Base-by-base conservation (phyloP, 2,888 invertebrate species). In the Pyrrhia umbra region DNA sequence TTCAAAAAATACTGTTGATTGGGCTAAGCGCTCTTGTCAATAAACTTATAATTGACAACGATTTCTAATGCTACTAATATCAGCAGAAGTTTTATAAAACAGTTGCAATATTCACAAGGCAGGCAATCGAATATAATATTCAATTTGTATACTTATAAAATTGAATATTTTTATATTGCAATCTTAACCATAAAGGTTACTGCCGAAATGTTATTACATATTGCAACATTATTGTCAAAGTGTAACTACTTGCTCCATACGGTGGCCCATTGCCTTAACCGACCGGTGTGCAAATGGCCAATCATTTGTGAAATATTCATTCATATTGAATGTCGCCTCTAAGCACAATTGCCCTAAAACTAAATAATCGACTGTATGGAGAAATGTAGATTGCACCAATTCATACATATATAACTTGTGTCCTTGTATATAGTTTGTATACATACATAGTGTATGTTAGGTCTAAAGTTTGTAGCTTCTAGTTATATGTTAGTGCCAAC, bases 381-480 rank as follows among this genome's bases (percentile, higher is more conserved):
- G 16, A 46, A 55, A 39, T 39, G 43, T 58, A 45, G 27, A 60
- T 30, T 57, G 6, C 23, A 51, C 30, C 15, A 54, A n/a, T 46
- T 43, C 51, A 54, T 54, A 50, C 42, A 74, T 55, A 63, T 58
- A 39, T 34, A 61, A 59, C 50, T 55, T 30, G 42, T 68, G 63
- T 75, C 51, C 64, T 75, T 79, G 80, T 80, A 75, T 61, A 79
- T 80, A 77, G 46, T 68, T 50, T 47, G 39, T 63, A 66, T 46
- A 63, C 64, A 67, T 61, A 66, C 62, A 43, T 64, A 40, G 58
- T 60, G 80, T 80, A 72, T 62, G 75, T 77, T 77, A 75, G 77
- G 10, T 64, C 43, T 72, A 69, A 69, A 47, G 52, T 69, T 79
- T 66, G 65, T 78, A 78, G 77, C 70, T 68, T 57, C 20, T 77